Evolutionary conservation across 30 jellyfish, hydroid and myxozoan species (phyloP), one percentile per base, ranked within the genome.

Genomic region (Aurelia coerulea): DNA sequence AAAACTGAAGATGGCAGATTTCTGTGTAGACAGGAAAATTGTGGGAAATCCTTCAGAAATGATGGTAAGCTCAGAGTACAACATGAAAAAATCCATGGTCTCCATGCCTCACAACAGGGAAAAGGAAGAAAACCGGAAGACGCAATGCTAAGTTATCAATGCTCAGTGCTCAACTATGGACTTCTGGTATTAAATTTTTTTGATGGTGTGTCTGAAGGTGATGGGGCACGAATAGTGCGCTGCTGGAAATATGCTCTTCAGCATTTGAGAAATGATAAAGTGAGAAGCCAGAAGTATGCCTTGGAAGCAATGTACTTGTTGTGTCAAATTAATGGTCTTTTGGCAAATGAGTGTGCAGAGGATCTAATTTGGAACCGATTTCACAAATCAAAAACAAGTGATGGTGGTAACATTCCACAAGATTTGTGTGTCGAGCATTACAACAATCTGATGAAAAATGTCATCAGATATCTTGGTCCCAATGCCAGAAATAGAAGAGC

Each of bases 331-430:
- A 56, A 58, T 71, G 59, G 70, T 37, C 80, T 73, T 37, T 59
- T 84, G 18, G 42, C 72, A 58, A 80, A 89, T 4, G 42, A 60
- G 31, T 80, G 49, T 41, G 78, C 90, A 34, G 81, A 41, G 17
- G 34, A 64, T 65, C 79, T 65, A 59, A 74, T 51, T 51, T 74
- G 93, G 93, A 84, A 84, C 53, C 58, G 93, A 32, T 62, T 52
- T 42, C 73, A n/a, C 37, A 84, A 84, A 62, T 32, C 41, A 23
- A 32, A 51, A 62, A 31, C 19, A 18, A 90, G 93, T 18, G 49
- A 42, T 51, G 93, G 88, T 46, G 93, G 88, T 32, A 84, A 84
- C 78, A 84, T 84, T 37, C 88, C 93, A 16, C 81, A 72, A 39
- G 93, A 84, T 70, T 81, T 84, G 37, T 80, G 77, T 12, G 42